Percentiles rank a stretch among this genome's conserved stretches.
Conservation (phyloP, 2,113 vertebrate genomes). For the Burhinus bistriatus region DNA sequence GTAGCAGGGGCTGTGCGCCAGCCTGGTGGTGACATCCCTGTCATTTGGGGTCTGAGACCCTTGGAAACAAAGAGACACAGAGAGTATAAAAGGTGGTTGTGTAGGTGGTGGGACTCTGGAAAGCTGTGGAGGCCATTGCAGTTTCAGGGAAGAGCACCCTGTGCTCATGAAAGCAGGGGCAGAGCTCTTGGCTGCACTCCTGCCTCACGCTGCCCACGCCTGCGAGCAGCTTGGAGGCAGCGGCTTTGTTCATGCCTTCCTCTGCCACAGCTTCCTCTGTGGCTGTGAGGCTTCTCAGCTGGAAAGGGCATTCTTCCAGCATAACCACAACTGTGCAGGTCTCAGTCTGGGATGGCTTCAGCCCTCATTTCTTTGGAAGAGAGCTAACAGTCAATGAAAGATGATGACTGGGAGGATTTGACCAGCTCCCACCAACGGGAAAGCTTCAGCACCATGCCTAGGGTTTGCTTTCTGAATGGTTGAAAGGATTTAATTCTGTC, state of each 20-base stretch:
- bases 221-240: neutral
- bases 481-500: neutral
- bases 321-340: neutral
- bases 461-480: neutral
- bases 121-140: neutral
- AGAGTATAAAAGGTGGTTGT: neutral
- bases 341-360: neutral
- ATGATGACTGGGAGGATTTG: neutral
- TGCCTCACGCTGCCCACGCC: neutral
- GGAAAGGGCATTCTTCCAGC: neutral
- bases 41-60: neutral
- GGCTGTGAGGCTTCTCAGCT: neutral
- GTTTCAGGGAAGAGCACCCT: neutral
- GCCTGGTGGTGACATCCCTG: neutral
- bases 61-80: neutral
- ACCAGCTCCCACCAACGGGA: neutral
- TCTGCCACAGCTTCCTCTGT: constrained; percentile 4
- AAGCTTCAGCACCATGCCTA: neutral
- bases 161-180: neutral
- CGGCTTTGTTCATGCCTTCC: neutral
- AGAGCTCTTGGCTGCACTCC: neutral
- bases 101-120: neutral
- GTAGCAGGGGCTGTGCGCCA: neutral
- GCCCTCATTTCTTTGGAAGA: neutral
- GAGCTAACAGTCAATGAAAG: neutral